phyloP scores from a whole-genome alignment of 2,888 invertebrate species.

The Sinodicranocentrus sp. region DNA sequence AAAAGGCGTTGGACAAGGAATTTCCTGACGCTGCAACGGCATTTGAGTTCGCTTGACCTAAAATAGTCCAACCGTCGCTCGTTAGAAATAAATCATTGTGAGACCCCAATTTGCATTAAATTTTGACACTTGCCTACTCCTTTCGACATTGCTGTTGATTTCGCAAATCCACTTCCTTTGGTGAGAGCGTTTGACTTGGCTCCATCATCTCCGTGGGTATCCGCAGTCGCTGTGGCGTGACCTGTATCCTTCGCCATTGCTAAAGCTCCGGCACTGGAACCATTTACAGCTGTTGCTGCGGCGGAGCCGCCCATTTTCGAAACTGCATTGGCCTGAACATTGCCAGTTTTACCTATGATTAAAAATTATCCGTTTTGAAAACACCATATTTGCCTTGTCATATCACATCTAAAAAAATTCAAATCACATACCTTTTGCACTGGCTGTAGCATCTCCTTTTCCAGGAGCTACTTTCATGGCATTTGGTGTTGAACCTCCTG shows the following conservation, averaged over 20 bases:
- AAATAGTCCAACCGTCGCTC: not conserved
- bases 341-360: not conserved
- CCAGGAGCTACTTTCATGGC: no score
- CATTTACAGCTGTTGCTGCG: conserved; percentile 37
- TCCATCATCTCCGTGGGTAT: conserved; percentile 7
- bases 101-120: not conserved
- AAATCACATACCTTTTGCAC: no score
- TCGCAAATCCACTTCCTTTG: not conserved
- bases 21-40: not conserved
- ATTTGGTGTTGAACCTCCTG: no score
- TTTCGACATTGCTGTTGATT: not conserved
- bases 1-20: not conserved
- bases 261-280: conserved; percentile 29
- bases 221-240: conserved; percentile 11
- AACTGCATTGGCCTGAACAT: conserved; percentile 26
- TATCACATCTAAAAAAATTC: no score
- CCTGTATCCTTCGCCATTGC: conserved; percentile 37
- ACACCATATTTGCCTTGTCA: no score
- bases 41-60: not conserved
- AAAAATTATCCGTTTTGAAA: no score
- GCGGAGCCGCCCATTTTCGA: conserved; percentile 36
- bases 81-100: not conserved
- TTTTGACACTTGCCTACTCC: not conserved
- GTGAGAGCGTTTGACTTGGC: conserved; percentile 1
- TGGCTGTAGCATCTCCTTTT: no score